Conservation (phyloP, 2,797 vertebrate species). For the Sphaeramia orbicularis region DNA sequence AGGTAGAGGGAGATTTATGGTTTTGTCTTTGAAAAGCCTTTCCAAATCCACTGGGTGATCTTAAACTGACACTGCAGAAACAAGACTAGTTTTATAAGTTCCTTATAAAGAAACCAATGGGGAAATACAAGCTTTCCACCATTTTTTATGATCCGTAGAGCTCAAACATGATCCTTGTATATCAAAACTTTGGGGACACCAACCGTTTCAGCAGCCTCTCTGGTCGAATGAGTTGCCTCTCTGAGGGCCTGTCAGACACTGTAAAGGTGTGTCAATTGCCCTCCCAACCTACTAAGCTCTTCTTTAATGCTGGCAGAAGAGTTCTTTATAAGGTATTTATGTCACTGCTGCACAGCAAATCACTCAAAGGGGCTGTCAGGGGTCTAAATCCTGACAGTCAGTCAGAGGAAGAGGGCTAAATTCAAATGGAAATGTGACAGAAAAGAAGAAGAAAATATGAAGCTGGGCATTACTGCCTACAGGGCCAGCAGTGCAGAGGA, state of each 20-base stretch:
- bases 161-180: slow-evolving; percentile 10
- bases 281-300: slow-evolving; percentile 20
- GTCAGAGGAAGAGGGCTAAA: slow-evolving; percentile 5
- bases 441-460: slow-evolving; percentile 10
- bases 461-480: slow-evolving; percentile 7
- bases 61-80: slow-evolving; percentile 9
- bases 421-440: slow-evolving; percentile 26
- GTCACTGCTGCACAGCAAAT: slow-evolving; percentile 36
- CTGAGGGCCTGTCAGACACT: slow-evolving; percentile 32
- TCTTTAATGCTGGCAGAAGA: slow-evolving; percentile 35
- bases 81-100: slow-evolving; percentile 9
- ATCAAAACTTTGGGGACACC: slow-evolving; percentile 17
- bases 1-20: neutral
- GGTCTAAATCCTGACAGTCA: slow-evolving; percentile 32
- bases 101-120: neutral
- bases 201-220: slow-evolving; percentile 21
- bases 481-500: slow-evolving; percentile 20
- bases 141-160: slow-evolving; percentile 12
- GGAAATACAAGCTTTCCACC: slow-evolving; percentile 19
- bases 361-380: slow-evolving; percentile 43
- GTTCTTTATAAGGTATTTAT: slow-evolving; percentile 43
- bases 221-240: slow-evolving; percentile 32
- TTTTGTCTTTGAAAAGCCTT: slow-evolving; percentile 6
- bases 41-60: neutral
- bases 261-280: slow-evolving; percentile 30